Evolutionary conservation across 1,140 invertebrate species (phyloP), one percentile per base, ranked within the genome.

Genomic region (Drosophila albomicans): DNA sequence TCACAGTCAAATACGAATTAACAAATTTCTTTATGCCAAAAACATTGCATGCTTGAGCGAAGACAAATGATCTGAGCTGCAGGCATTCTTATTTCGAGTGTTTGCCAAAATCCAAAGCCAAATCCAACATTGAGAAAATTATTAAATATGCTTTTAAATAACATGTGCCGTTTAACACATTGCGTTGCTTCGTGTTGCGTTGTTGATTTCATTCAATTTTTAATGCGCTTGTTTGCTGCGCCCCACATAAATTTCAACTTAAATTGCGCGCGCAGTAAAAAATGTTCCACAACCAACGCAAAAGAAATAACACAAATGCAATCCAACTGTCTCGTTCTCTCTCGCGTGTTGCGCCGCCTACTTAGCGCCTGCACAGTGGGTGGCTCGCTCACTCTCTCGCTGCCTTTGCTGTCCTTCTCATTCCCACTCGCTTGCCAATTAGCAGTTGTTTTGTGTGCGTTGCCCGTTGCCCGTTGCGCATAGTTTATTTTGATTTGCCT

Each of bases 131-230:
- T 72, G 64, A 82, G 75, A 82, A 86, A 82, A 80, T 68, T 75
- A 84, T 88, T 88, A 88, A 88, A 88, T 75, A 79, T 64, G 58
- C 70, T 78, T 90, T 89, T 76, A 82, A 77, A 91, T 91, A 82
- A 81, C 82, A 91, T 91, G 69, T 91, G 87, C 87, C 88, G 81
- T 91, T 91, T 91, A 91, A 84, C 87, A 91, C 87, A 87, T 91
- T 91, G 79, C 25, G 28, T 15, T 56, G 82, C 46, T 57, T 49
- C 41, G 65, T 54, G 63, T 82, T 80, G 73, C 49, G 0, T 68
- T 54, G 11, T 63, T 70, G 11, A 38, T 35, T 68, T 68, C 28
- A 25, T 75, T 81, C 57, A 68, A 72, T 86, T 75, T 81, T 78
- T 66, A 81, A 80, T 86, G 74, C 48, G 43, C 52, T 66, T 79